Evolutionary conservation across 2,113 vertebrate species (phyloP).

Genomic region (Eptatretus burgeri): DNA sequence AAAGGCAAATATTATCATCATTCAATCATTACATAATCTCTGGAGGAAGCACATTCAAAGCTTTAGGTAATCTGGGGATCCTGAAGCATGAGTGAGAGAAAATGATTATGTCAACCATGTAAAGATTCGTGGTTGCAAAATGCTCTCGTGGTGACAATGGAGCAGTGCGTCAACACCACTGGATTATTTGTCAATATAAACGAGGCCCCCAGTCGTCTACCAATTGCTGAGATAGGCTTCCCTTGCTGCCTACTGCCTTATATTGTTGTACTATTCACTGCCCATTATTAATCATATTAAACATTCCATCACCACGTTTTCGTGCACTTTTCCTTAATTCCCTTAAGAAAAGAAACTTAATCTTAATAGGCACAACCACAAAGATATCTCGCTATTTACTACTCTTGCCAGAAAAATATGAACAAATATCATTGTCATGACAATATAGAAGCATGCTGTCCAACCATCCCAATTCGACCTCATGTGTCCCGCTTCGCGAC

Average conservation of each 20-base stretch:
- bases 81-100: not conserved
- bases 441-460: no score
- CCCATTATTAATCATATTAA: not conserved
- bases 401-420: no score
- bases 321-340: not conserved
- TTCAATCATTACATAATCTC: not conserved
- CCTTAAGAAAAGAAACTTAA: not conserved
- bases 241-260: not conserved
- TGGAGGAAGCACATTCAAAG: not conserved
- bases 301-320: not conserved
- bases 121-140: not conserved
- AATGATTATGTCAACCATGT: not conserved
- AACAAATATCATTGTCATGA: no score
- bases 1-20: not conserved
- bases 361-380: no score
- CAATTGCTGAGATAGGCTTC: not conserved
- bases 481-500: no score
- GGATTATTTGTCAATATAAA: not conserved
- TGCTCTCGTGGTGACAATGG: not conserved
- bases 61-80: not conserved
- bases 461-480: no score
- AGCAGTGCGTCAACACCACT: not conserved
- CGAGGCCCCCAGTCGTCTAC: not conserved
- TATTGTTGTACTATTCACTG: not conserved
- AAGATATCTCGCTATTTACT: no score